Evolutionary conservation across 2,888 invertebrate species (phyloP).

Genomic region (Drosophila monieri): DNA sequence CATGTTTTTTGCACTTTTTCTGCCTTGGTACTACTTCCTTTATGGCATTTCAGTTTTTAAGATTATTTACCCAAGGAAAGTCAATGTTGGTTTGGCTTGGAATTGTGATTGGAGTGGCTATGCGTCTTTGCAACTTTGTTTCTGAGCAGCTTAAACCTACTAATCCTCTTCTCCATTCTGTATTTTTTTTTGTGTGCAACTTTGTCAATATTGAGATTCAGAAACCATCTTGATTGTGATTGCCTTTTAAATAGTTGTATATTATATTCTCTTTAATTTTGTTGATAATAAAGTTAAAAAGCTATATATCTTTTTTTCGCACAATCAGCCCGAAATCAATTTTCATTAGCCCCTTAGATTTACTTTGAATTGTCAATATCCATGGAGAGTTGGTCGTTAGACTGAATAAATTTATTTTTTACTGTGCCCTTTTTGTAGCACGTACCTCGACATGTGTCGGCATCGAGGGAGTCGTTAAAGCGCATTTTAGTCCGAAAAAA

Average conservation of each 20-base stretch:
- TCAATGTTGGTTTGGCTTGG: constrained; percentile 49
- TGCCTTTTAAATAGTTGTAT: constrained; percentile 30
- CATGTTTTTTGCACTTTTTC: constrained; percentile 48
- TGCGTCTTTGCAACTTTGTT: constrained; percentile 18
- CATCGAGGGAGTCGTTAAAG: constrained; percentile 74
- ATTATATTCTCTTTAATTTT: not conserved
- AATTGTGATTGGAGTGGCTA: constrained; percentile 4
- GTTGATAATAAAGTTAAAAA: too few relatives aligned
- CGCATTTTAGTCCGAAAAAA: constrained; percentile 64
- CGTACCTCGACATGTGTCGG: constrained; percentile 26
- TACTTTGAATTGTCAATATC: constrained; percentile 33
- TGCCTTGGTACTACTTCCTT: constrained; percentile 56
- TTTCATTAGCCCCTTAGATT: constrained; percentile 62
- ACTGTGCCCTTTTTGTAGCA: constrained; percentile 4
- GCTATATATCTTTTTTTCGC: constrained; percentile 5
- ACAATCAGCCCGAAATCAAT: constrained; percentile 65
- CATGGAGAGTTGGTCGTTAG: constrained; percentile 29
- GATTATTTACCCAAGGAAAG: constrained; percentile 72
- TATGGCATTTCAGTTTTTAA: constrained; percentile 68
- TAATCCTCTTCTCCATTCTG: constrained; percentile 1
- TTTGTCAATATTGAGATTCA: constrained; percentile 28
- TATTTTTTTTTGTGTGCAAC: constrained; percentile 5
- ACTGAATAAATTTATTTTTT: constrained; percentile 27
- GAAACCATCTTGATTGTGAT: not conserved
- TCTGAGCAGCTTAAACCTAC: constrained; percentile 31